Evolutionary conservation across 2,113 vertebrate genomes (phyloP), one percentile per base, ranked within the genome.

Genomic region (Xiphophorus hellerii): DNA sequence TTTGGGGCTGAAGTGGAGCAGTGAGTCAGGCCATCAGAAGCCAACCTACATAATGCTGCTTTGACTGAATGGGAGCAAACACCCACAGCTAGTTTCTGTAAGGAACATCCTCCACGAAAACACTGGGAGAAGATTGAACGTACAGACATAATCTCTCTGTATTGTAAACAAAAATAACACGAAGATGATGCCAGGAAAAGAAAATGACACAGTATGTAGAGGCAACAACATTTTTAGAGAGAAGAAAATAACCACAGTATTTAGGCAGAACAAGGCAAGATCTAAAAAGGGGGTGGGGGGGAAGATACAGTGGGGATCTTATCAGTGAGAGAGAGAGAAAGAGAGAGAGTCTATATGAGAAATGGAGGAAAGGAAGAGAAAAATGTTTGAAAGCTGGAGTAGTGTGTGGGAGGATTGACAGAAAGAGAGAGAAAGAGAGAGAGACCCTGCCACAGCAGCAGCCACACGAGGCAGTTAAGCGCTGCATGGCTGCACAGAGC

Each of bases 41-140:
- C 17, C 30, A 33, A 30, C 61, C 31, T 54, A 25, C 64, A 25
- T 42, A 31, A 58, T 31, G 62, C 48, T 31, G 15, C 20, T 71
- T 27, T 31, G 62, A 31, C 37, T 51, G n/a, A 78, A 37, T 78
- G 77, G 64, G 27, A 73, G 42, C 27, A 69, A 73, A 73, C 31
- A 5, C 28, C 35, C 62, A 62, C 42, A 64, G 51, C 27, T 12
- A 12, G 33, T 11, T 30, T 63, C n/a, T 29, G 11, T 33, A 0
- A 62, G 37, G 66, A 48, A 62, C 8, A 27, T 37, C 65, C 37
- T 65, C 37, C 70, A 73, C 14, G 3, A 51, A 58, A 58, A 58
- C 20, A 58, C 20, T n/a, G 25, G 44, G 51, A 10, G 22, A 7
- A 58, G 51, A 58, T n/a, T 58, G n/a, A 58, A 58, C 9, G 10